Evolutionary conservation across 2,888 invertebrate species (phyloP).

Genomic region (Slavum lentiscoides): DNA sequence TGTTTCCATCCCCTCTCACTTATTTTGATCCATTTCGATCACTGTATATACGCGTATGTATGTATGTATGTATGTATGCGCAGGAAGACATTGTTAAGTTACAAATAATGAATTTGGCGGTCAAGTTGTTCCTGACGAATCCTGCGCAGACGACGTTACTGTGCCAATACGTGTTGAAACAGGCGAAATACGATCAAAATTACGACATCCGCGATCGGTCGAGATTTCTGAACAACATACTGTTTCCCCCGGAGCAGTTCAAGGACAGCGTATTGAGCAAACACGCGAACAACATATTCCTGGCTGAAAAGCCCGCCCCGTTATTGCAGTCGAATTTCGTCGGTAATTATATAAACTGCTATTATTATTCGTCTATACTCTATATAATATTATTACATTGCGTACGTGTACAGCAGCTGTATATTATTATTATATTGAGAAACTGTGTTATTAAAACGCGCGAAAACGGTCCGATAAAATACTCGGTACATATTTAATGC

Average conservation of each 20-base stretch:
- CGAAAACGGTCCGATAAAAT: too few relatives aligned
- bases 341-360: conserved; percentile 61
- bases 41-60: too few relatives aligned
- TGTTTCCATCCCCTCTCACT: too few relatives aligned
- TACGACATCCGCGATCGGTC: conserved; percentile 97
- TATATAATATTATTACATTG: too few relatives aligned
- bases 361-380: neutral
- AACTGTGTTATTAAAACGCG: too few relatives aligned
- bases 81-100: conserved; percentile 94
- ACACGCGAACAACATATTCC: conserved; percentile 81
- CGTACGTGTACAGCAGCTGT: too few relatives aligned
- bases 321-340: conserved; percentile 82
- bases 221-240: conserved; percentile 80
- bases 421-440: neutral
- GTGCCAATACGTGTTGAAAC: conserved; percentile 88
- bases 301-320: conserved; percentile 92
- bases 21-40: too few relatives aligned
- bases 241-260: conserved; percentile 65
- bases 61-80: neutral
- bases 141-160: conserved; percentile 82
- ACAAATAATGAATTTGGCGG: conserved; percentile 90
- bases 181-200: conserved; percentile 95
- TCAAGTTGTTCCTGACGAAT: conserved; percentile 88
- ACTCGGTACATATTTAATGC: too few relatives aligned
- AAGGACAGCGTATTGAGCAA: conserved; percentile 66